Percentiles rank a stretch among this genome's conserved stretches.
Conservation (phyloP, 2,113 vertebrate genomes). For the Poeciliopsis occidentalis region DNA sequence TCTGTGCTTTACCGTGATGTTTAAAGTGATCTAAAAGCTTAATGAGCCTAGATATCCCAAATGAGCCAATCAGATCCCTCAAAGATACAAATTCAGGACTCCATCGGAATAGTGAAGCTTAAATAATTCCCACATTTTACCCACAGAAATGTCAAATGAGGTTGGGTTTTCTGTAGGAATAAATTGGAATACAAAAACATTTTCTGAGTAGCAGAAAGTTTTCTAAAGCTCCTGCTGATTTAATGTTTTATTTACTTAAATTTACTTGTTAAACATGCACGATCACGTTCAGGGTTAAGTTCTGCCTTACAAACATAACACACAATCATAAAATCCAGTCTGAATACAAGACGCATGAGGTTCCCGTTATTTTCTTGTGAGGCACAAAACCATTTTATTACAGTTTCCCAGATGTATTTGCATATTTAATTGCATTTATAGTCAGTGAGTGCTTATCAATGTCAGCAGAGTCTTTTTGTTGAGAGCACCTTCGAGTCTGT, state of each 20-base stretch:
- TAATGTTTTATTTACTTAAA: neutral
- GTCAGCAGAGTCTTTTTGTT: constrained; percentile 23
- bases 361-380: neutral
- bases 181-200: neutral
- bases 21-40: constrained; percentile 25
- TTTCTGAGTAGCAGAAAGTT: neutral
- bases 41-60: constrained; percentile 16
- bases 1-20: constrained; percentile 40
- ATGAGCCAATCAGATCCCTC: neutral
- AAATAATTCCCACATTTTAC: neutral
- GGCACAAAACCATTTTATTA: constrained; percentile 7
- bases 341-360: neutral
- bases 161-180: neutral
- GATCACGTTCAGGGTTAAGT: neutral
- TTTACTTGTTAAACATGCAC: neutral
- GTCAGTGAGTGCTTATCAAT: neutral
- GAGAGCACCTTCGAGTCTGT: constrained; percentile 21
- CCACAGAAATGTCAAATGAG: neutral
- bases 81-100: neutral
- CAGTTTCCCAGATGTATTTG: constrained; percentile 21
- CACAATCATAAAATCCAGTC: neutral
- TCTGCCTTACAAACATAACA: neutral
- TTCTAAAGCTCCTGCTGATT: neutral
- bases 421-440: constrained; percentile 27
- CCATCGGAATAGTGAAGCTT: neutral